A percentile compares a stretch with the other conserved stretches of the same genome.
These are phyloP conservation scores for Cryptomyrus ogoouensis DNA, from an alignment of 2,113 vertebrate species.

Conservation along the genomic window DNA sequence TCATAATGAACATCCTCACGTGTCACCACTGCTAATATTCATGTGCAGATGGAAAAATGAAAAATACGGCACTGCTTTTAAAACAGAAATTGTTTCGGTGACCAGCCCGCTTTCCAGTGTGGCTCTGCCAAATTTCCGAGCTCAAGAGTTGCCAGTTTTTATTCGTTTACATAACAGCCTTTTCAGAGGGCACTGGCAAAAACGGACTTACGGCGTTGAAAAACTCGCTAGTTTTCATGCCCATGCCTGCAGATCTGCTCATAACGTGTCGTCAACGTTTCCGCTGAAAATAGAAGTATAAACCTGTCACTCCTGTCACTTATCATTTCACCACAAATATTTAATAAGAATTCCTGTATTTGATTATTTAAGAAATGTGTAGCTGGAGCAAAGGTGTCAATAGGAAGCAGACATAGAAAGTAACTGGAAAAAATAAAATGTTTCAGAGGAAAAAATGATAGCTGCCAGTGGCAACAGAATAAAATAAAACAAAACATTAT, in stretches of 20 bases:
- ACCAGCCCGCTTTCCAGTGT: background rate
- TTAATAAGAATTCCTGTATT: conserved; percentile 11
- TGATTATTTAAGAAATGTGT: background rate
- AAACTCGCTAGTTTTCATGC: background rate
- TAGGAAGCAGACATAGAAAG: background rate
- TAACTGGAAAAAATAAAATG: background rate
- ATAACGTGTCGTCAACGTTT: background rate
- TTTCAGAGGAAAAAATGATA: background rate
- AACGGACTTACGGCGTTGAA: background rate
- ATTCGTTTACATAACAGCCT: conserved; percentile 8
- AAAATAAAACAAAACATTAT: background rate
- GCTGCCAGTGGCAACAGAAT: background rate
- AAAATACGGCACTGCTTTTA: background rate
- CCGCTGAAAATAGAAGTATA: background rate
- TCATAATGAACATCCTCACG: conserved; percentile 6
- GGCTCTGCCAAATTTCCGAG: conserved; percentile 11
- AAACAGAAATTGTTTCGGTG: background rate
- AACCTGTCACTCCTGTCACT: background rate
- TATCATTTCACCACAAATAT: conserved; percentile 1
- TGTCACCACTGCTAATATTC: background rate
- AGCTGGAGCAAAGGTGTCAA: background rate
- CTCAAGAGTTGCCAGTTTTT: background rate
- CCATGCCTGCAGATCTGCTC: background rate
- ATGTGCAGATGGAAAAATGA: background rate
- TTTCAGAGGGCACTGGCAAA: background rate